phyloP scores from a whole-genome alignment of 2,113 vertebrate genomes.

The Illadopsis cleaveri region DNA sequence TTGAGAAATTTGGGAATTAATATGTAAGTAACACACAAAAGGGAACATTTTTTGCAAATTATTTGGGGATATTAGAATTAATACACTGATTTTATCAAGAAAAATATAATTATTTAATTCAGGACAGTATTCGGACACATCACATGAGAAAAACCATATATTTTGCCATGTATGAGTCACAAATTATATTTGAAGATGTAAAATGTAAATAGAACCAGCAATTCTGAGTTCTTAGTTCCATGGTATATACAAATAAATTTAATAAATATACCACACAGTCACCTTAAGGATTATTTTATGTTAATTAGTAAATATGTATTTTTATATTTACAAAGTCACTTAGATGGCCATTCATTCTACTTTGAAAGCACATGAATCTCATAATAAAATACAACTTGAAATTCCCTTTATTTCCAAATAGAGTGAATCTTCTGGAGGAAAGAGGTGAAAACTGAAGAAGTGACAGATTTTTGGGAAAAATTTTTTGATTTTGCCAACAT shows the following conservation, averaged over 20 bases:
- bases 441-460: background rate
- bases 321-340: background rate
- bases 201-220: background rate
- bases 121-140: background rate
- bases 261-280: background rate
- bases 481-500: accelerated
- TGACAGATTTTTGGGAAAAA: background rate
- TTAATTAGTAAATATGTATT: background rate
- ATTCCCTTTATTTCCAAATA: background rate
- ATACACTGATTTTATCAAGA: background rate
- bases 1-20: background rate
- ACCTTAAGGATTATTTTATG: background rate
- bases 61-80: background rate
- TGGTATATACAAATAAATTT: background rate
- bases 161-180: background rate
- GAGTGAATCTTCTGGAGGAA: background rate
- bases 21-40: background rate
- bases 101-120: background rate
- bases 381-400: background rate
- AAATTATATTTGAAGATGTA: constrained; percentile 15
- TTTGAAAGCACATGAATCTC: background rate
- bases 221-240: background rate
- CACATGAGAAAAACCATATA: background rate
- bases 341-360: background rate
- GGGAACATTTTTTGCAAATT: background rate